Conservation (phyloP, 2,888 invertebrate genomes). For the Ornithoptera alexandrae region DNA sequence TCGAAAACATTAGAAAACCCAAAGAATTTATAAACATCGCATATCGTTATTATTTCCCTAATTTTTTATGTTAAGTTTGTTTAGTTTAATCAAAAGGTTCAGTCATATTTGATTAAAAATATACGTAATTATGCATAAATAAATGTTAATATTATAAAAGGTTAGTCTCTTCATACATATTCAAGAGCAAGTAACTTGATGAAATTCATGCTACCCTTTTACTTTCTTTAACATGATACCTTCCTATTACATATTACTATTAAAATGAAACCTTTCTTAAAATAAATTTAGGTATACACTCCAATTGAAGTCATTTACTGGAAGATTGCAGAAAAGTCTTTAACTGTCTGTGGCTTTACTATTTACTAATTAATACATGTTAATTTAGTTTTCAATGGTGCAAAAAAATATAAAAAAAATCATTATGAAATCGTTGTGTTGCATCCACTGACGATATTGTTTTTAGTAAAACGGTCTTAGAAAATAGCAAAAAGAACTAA, state of each 20-base stretch:
- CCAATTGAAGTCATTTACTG: too few species aligned
- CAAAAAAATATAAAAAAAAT: too few species aligned
- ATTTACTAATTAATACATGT: too few species aligned
- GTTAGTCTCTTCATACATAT: slow-evolving; percentile 14
- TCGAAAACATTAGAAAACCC: too few species aligned
- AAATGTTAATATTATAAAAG: slow-evolving; percentile 2
- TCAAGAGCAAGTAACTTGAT: slow-evolving; percentile 17
- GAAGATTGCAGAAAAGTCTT: too few species aligned
- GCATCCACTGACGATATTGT: not conserved
- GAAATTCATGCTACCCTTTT: slow-evolving; percentile 18
- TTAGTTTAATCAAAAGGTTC: not conserved
- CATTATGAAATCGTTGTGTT: too few species aligned
- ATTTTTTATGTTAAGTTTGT: not conserved
- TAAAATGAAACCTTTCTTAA: not conserved
- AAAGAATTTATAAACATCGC: too few species aligned
- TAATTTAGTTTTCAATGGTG: too few species aligned
- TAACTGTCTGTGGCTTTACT: too few species aligned
- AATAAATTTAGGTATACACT: too few species aligned
- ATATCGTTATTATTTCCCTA: too few species aligned
- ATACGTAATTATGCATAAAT: not conserved
- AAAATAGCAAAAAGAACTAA: too few species aligned
- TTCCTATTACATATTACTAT: not conserved
- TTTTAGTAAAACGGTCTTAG: not conserved
- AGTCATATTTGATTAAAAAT: not conserved
- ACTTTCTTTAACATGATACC: slow-evolving; percentile 1